Evolutionary conservation across 2,113 vertebrate species (phyloP), one percentile per base, ranked within the genome.

Genomic region (Chionis minor): DNA sequence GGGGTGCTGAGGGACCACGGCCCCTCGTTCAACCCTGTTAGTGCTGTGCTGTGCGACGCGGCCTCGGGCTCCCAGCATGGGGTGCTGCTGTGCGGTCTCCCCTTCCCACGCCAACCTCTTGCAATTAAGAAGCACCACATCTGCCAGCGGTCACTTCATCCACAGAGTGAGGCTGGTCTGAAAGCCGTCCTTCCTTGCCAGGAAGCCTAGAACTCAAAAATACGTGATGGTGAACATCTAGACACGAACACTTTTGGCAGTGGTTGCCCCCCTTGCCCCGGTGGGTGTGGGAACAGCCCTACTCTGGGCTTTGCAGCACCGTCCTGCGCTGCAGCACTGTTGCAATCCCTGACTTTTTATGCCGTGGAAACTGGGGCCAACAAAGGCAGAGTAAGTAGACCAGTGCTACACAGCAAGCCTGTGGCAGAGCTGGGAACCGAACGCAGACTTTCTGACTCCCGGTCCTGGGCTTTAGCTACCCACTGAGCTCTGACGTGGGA

Each of bases 391-490:
- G 52, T 92, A 96, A 95, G 91, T 49, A 71, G 70, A 88, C 81
- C 73, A 70, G 88, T 54, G 84, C 94, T 94, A 59, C 86, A 74
- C 17, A 92, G 72, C 40, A 83, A 91, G 92, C 71, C 87, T 97
- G 96, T 95, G 97, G 94, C 96, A 95, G 89, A 85, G 84, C 74
- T 94, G 94, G 94, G 95, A 97, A 95, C 86, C 3, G 10, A 95
- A 81, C 0, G 2, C 95, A 97, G 97, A 97, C 96, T 96, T 97
- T 95, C 94, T 95, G 97, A 96, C 97, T 97, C 96, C 97, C 87
- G 0, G 70, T 27, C 61, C 80, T 72, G 83, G 75, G 80, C 94
- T 96, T 81, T 38, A 93, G 86, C 86, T 96, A 30, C 96, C 96
- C 96, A 95, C 94, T 80, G 97, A 87, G 62, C 89, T 62, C 86